A percentile compares a stretch with the other conserved stretches of the same genome.
Evolutionary conservation across 1,140 invertebrate species (phyloP).

Genomic region (Pseudomyrmex concolor): DNA sequence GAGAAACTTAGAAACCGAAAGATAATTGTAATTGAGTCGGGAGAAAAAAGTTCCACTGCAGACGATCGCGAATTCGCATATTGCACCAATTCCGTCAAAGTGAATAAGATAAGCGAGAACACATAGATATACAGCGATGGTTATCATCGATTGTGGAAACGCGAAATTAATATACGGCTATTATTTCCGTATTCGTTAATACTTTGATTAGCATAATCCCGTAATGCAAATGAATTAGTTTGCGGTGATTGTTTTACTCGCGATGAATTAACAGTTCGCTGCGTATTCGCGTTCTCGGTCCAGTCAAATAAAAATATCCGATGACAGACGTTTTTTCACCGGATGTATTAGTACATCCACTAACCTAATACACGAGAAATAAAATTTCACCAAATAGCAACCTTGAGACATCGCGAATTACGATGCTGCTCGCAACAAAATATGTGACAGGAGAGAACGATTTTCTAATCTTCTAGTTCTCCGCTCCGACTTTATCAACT

Average conservation of each 20-base stretch:
- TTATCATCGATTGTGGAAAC: conserved; percentile 51
- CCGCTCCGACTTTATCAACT: conserved; percentile 54
- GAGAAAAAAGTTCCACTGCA: background rate
- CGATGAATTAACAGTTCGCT: background rate
- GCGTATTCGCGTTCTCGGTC: conserved; percentile 46
- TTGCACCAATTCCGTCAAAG: background rate
- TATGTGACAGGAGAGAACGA: too few species aligned
- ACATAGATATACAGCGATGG: background rate
- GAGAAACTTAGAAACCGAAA: conserved; percentile 5
- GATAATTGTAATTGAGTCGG: background rate
- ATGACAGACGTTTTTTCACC: conserved; percentile 47
- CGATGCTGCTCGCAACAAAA: background rate
- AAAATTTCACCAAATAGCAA: conserved; percentile 12
- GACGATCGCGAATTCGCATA: conserved; percentile 3
- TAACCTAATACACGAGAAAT: background rate
- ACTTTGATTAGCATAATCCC: conserved; percentile 54
- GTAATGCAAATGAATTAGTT: conserved; percentile 61
- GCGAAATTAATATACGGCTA: conserved; percentile 51
- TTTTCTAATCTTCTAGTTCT: background rate
- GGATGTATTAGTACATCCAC: conserved; percentile 54
- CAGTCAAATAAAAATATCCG: conserved; percentile 59
- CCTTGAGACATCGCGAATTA: conserved; percentile 12
- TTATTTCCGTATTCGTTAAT: conserved; percentile 52
- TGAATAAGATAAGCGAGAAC: conserved; percentile 38
- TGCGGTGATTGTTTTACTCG: conserved; percentile 45